These are phyloP conservation scores for Sterna hirundo DNA, from an alignment of 2,113 vertebrate species.

Conservation along the genomic window DNA sequence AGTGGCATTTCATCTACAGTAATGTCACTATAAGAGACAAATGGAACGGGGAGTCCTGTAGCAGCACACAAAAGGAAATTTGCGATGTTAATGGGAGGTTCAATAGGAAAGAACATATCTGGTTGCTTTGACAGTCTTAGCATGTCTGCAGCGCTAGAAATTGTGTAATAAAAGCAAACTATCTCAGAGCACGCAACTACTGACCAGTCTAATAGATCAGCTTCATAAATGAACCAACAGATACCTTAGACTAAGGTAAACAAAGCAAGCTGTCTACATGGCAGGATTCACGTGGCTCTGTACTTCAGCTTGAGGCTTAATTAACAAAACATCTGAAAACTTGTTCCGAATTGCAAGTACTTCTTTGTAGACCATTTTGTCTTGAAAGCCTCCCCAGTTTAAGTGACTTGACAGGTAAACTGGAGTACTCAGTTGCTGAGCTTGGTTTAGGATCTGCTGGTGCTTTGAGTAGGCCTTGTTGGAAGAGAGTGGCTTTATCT, in stretches of 20 bases:
- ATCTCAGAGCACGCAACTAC: not conserved
- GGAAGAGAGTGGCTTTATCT: not conserved
- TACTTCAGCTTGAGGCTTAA: not conserved
- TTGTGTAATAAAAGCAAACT: not conserved
- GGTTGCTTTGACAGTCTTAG: not conserved
- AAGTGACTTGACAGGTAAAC: not conserved
- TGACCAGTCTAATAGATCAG: not conserved
- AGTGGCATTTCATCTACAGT: not conserved
- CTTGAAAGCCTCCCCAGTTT: not conserved
- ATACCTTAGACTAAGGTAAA: not conserved
- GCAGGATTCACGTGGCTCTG: not conserved
- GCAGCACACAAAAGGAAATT: not conserved
- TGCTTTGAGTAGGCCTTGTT: not conserved
- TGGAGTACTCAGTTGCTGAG: not conserved
- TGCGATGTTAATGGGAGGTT: not conserved
- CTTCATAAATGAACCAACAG: not conserved
- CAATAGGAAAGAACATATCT: not conserved
- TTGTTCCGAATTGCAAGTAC: not conserved
- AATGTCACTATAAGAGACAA: not conserved
- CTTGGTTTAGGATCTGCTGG: not conserved
- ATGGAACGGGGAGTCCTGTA: not conserved
- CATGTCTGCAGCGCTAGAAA: not conserved
- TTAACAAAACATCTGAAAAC: not conserved
- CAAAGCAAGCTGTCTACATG: not conserved
- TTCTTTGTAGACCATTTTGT: not conserved